A percentile compares a stretch with the other conserved stretches of the same genome.
Conservation (phyloP, 64 coral and sea anemone genomes). For the Hydrozoanthus tunicans region DNA sequence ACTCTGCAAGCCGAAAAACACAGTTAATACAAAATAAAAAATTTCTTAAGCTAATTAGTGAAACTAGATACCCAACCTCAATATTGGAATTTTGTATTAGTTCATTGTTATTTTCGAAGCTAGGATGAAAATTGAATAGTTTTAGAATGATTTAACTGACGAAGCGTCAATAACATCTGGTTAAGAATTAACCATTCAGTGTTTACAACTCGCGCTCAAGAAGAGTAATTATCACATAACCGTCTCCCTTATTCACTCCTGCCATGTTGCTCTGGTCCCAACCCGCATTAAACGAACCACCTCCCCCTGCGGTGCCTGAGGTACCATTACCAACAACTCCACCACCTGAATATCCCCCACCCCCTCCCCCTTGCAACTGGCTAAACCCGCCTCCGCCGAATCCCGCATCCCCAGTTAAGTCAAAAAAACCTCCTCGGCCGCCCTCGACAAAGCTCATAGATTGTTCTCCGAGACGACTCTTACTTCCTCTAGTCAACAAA, state of each 20-base stretch:
- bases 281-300: conserved; percentile 70
- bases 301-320: conserved; percentile 62
- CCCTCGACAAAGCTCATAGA: conserved; percentile 66
- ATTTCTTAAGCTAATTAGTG: no score
- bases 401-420: conserved; percentile 13
- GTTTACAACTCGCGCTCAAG: conserved; percentile 14
- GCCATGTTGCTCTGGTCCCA: conserved; percentile 58
- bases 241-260: conserved; percentile 73
- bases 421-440: conserved; percentile 51
- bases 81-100: no score
- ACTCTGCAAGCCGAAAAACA: no score
- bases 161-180: background rate
- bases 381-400: conserved; percentile 42
- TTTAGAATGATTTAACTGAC: no score
- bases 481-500: background rate
- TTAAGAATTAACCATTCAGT: background rate
- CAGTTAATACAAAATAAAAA: no score
- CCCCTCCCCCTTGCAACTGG: conserved; percentile 45
- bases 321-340: background rate
- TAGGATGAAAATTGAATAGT: no score
- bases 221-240: conserved; percentile 60
- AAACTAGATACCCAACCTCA: no score
- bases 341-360: conserved; percentile 81
- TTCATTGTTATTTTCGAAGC: no score
- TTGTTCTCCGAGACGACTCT: background rate